These are phyloP conservation scores for Camponotus fellah DNA, from an alignment of 2,888 invertebrate genomes.

Conservation along the genomic window DNA sequence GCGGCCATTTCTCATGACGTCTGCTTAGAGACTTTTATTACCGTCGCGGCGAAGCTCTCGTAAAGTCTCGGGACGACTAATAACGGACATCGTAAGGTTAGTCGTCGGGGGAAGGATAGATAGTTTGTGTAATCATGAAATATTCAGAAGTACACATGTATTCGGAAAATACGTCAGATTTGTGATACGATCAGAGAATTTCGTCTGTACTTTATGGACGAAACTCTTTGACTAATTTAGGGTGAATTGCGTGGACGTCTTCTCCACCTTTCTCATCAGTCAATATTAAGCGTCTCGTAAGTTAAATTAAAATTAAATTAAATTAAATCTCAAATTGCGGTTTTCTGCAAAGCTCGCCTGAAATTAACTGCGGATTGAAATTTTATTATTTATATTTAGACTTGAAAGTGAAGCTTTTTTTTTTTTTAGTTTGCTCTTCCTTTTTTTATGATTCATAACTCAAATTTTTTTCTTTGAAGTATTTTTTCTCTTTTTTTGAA, in stretches of 20 bases:
- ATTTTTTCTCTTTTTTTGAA: slow-evolving; percentile 3
- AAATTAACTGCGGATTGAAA: slow-evolving; percentile 22
- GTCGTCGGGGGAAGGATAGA: neutral
- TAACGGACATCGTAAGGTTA: neutral
- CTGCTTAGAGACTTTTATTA: slow-evolving; percentile 41
- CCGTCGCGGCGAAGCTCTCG: neutral
- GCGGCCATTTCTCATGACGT: slow-evolving; percentile 51
- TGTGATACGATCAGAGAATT: neutral
- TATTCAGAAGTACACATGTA: neutral
- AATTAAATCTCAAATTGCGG: slow-evolving; percentile 25
- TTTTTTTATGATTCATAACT: neutral
- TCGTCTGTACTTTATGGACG: neutral
- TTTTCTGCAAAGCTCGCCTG: neutral
- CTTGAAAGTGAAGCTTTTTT: neutral
- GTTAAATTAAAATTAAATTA: slow-evolving; percentile 34
- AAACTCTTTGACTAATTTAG: slow-evolving; percentile 11
- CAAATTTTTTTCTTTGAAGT: neutral
- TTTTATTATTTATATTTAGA: slow-evolving; percentile 34
- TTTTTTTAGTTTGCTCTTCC: neutral
- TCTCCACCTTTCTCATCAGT: slow-evolving; percentile 7
- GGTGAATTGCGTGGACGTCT: slow-evolving; percentile 8
- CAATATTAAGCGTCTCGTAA: slow-evolving; percentile 29
- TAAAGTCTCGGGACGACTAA: slow-evolving; percentile 1
- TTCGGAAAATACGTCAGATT: neutral
- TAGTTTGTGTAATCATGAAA: neutral